Base-by-base conservation (phyloP, 2,113 vertebrate genomes). In the Trematomus loennbergii region DNA sequence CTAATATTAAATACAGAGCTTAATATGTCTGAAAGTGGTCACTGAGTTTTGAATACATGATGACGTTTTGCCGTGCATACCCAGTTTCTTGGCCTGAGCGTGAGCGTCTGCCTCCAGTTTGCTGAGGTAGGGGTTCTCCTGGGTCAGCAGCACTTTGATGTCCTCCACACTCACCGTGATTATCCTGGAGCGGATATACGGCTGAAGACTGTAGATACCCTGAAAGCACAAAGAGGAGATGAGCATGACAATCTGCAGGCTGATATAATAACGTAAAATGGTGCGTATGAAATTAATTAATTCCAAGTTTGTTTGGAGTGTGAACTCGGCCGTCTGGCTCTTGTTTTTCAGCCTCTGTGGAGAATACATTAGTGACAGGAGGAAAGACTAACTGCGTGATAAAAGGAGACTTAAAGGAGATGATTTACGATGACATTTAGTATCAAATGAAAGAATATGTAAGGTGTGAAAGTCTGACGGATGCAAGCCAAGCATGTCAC, bases 51-150 rank as follows among this genome's bases (percentile, higher is more conserved):
- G 29, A 29, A 29, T 29, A 29, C 29, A 29, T 29, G 25, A 29
- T 3, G 29, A 29, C 0, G 29, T 4, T 29, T 58, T 12, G 5
- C 5, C 9, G 1, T 3, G 82, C 94, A 89, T 89, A 99, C 98
- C 93, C 59, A 98, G 87, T 81, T 96, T 96, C 93, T 98, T 97
- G 84, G 96, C 96, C 82, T 98, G 97, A 75, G 90, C 91, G 78
- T 96, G 96, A 1, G 97, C 94, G 40, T 97, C 95, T 1, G 86
- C 93, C 87, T 97, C 93, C 73, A 99, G 96, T 83, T 97, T 98
- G 91, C 96, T 96, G 82, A 99, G 93, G 91, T 97, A 99, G 0
- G 98, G 98, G 83, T 99, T 99, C 94, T 99, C 98, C 91, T 99
- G 96, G 13, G 98, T 99, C 80, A 99, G 92, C n/a, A 99, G 94